Percentiles rank a stretch among this genome's conserved stretches.
Evolutionary conservation across 2,888 invertebrate species (phyloP).

Genomic region (Terebella lapidaria): DNA sequence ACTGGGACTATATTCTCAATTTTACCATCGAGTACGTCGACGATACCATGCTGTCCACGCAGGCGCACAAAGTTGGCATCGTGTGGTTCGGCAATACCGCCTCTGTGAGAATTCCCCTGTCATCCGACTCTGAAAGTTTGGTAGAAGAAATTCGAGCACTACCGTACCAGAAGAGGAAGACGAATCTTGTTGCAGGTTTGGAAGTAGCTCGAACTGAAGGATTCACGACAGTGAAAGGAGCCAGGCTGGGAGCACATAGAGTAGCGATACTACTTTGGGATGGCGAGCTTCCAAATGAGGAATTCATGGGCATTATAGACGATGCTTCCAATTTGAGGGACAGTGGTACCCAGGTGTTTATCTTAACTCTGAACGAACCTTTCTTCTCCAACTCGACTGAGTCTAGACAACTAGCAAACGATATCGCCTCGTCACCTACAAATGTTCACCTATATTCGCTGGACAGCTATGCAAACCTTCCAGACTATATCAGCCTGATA

Average conservation of each 20-base stretch:
- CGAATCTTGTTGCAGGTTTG: constrained; percentile 3
- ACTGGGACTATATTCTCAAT: not conserved
- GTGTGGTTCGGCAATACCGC: not conserved
- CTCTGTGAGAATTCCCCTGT: not conserved
- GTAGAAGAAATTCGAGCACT: not conserved
- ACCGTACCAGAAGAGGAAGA: not conserved
- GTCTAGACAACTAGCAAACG: not conserved
- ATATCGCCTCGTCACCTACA: not conserved
- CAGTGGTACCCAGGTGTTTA: constrained; percentile 2
- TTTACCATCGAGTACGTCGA: not conserved
- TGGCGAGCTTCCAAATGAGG: constrained; percentile 1
- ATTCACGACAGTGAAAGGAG: constrained; percentile 3
- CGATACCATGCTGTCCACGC: not conserved
- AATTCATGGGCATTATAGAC: not conserved
- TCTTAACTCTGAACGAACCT: not conserved
- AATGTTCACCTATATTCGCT: not conserved
- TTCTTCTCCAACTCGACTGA: not conserved
- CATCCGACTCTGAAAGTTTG: not conserved
- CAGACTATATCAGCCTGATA: not conserved
- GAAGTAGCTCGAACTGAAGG: not conserved
- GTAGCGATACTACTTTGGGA: not conserved
- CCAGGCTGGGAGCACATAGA: not conserved
- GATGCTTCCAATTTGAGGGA: constrained; percentile 2
- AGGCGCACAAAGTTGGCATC: not conserved
- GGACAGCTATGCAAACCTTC: not conserved